Evolutionary conservation across 1,140 invertebrate genomes (phyloP), one percentile per base, ranked within the genome.

Genomic region (Apis laboriosa): DNA sequence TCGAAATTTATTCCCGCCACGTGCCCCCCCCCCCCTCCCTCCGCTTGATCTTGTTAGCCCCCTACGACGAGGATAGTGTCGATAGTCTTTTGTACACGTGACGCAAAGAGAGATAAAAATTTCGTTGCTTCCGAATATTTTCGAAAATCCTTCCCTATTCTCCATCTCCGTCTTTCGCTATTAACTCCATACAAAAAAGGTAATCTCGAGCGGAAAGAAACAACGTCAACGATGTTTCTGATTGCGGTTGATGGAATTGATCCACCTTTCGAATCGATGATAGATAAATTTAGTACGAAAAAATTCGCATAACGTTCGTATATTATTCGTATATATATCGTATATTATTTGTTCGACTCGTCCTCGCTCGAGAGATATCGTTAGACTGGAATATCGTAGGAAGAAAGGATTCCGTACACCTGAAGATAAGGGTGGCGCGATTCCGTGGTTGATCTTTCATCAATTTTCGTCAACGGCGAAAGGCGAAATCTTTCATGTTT

Each of bases 1-100:
- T 84, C 85, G 77, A 71, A 87, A 87, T 87, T 87, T 87, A 87
- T 87, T 87, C 86, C 43, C 64, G 55, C 81, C 85, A 75, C 86
- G 86, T 84, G 86, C 81, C 67, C n/a, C n/a, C n/a, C n/a, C n/a
- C n/a, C n/a, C n/a, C n/a, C 74, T 66, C 53, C 68, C 63, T 66
- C 58, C 53, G 76, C 68, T 43, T 81, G 85, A 82, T 87, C 85
- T 84, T 61, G 61, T 80, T 80, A 86, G 61, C n/a, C 43, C 63
- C 68, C 13, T 8, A 7, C 55, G 28, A 55, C 80, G 63, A 87
- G 73, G 49, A 87, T 67, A 66, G 70, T 75, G 85, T 84, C 86
- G 86, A 81, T 84, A 74, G 74, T 87, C 85, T 80, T 74, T 63
- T 87, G 49, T 80, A 84, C 74, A 87, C 82, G 81, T 71, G 67